These are phyloP conservation scores for Geotrupes spiniger DNA, from an alignment of 2,888 invertebrate species.

Conservation along the genomic window DNA sequence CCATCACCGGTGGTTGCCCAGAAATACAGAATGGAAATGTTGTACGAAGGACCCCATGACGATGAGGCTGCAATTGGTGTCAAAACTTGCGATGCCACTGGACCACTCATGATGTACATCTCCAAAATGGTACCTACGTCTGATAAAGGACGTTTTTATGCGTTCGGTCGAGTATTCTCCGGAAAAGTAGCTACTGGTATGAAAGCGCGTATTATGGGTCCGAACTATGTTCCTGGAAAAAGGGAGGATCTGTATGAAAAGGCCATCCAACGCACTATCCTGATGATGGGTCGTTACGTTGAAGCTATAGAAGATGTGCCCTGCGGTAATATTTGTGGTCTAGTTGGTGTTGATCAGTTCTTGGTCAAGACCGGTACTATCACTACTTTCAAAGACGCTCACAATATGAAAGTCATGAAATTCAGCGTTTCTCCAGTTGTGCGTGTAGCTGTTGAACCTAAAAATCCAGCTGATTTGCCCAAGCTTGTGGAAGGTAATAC, in stretches of 20 bases:
- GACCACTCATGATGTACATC: constrained; percentile 99
- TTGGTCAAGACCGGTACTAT: constrained; percentile 99
- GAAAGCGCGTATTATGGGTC: constrained; percentile 99
- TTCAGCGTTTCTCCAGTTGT: constrained; percentile 99
- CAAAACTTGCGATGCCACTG: constrained; percentile 93
- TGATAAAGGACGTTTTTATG: constrained; percentile 99
- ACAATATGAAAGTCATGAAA: constrained; percentile 99
- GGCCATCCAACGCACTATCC: constrained; percentile 97
- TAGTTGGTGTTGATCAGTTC: constrained; percentile 99
- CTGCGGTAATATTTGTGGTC: constrained; percentile 96
- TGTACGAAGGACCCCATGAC: constrained; percentile 83
- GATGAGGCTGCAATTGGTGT: constrained; percentile 82
- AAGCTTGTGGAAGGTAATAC: constrained; percentile 92
- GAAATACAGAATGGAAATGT: constrained; percentile 98
- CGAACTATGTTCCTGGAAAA: constrained; percentile 96
- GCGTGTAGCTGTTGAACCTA: constrained; percentile 98
- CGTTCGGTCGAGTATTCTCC: constrained; percentile 99
- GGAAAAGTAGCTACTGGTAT: constrained; percentile 86
- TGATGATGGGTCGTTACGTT: constrained; percentile 99
- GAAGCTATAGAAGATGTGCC: constrained; percentile 99
- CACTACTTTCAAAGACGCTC: constrained; percentile 97
- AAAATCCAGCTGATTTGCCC: constrained; percentile 98
- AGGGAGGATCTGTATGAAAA: constrained; percentile 99
- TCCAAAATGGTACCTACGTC: constrained; percentile 99
- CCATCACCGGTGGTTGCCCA: constrained; percentile 99